These are phyloP conservation scores for Wasmannia auropunctata DNA, from an alignment of 1,140 invertebrate species.

Conservation along the genomic window DNA sequence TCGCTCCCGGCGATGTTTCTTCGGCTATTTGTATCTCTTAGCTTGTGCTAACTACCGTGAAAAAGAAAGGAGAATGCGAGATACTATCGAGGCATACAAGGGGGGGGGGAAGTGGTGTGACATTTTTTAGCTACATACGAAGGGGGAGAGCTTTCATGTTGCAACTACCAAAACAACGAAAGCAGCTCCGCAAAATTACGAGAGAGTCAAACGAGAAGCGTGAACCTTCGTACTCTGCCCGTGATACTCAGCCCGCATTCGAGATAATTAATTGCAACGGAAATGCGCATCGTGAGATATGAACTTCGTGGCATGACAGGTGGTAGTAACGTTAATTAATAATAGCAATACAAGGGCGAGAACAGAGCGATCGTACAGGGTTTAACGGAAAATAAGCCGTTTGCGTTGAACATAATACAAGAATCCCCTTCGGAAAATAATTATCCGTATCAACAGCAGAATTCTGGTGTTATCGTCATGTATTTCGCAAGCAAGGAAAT, in stretches of 20 bases:
- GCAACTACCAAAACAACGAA: conserved; percentile 60
- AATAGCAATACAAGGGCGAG: conserved; percentile 50
- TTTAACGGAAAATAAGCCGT: conserved; percentile 46
- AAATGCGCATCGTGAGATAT: conserved; percentile 60
- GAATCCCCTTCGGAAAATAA: conserved; percentile 14
- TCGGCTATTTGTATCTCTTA: conserved; percentile 11
- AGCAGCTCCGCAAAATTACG: conserved; percentile 58
- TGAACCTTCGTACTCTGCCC: conserved; percentile 54
- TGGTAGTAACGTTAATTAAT: conserved; percentile 59
- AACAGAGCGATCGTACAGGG: conserved; percentile 51
- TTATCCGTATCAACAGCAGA: conserved; percentile 35
- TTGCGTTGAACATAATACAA: conserved; percentile 18
- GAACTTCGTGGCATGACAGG: conserved; percentile 56
- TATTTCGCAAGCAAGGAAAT: conserved; percentile 42
- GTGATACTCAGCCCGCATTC: conserved; percentile 57
- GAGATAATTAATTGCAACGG: conserved; percentile 61
- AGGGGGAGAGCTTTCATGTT: conserved; percentile 52
- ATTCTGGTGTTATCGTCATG: conserved; percentile 19
- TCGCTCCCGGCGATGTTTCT: no score
- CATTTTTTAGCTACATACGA: conserved; percentile 57
- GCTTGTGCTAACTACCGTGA: conserved; percentile 55
- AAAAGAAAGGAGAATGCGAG: conserved; percentile 42
- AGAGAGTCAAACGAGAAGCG: conserved; percentile 58
- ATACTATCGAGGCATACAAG: conserved; percentile 53
- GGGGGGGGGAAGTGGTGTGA: neutral